Conservation (phyloP, 1,140 invertebrate species). For the Bombus balteatus region DNA sequence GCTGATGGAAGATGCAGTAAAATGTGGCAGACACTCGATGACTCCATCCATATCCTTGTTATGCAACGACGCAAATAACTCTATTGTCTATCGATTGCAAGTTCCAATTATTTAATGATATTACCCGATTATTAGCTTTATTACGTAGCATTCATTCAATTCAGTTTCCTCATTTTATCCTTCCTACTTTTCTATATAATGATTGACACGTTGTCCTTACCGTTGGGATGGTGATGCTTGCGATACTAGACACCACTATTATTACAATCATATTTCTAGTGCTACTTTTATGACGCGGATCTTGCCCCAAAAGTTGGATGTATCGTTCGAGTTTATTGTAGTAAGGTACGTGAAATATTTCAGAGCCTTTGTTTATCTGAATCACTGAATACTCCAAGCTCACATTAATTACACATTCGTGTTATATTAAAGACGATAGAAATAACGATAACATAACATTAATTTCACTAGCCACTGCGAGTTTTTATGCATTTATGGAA, state of each 20-base stretch:
- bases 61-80: not conserved
- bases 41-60: not conserved
- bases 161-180: not conserved
- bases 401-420: not conserved
- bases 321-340: too few species aligned
- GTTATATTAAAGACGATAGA: too few species aligned
- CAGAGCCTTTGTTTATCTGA: not conserved
- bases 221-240: not conserved
- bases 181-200: not conserved
- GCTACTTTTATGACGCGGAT: too few species aligned
- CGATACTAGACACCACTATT: not conserved
- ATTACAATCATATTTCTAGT: too few species aligned
- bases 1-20: not conserved
- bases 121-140: not conserved
- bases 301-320: too few species aligned
- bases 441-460: too few species aligned
- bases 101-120: not conserved
- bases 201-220: not conserved
- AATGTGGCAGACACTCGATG: constrained; percentile 3
- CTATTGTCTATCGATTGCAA: not conserved
- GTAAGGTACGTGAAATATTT: too few species aligned
- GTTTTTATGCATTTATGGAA: not conserved
- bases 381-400: too few species aligned
- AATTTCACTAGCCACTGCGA: too few species aligned
- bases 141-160: not conserved